Conservation (phyloP, 2,888 invertebrate species). For the Agrypnus murinus region DNA sequence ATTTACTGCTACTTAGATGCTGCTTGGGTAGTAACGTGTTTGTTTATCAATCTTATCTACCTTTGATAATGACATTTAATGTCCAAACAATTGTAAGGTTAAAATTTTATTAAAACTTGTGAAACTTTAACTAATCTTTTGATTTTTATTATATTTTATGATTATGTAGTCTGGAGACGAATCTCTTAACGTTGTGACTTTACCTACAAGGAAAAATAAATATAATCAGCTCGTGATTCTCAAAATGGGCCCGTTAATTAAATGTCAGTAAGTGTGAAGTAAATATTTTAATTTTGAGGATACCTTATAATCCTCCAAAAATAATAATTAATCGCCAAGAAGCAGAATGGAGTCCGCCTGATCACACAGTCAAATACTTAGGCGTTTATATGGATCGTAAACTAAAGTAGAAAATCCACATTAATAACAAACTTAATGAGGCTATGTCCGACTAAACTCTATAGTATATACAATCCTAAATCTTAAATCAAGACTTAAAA, state of each 20-base stretch:
- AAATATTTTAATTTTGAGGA: background rate
- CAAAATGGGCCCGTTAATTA: background rate
- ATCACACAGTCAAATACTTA: background rate
- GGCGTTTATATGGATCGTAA: background rate
- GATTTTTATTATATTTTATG: too few species aligned
- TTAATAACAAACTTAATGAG: slow-evolving; percentile 5
- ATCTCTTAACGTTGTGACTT: too few species aligned
- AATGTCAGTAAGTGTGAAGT: background rate
- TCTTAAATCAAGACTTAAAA: background rate
- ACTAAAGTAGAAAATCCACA: slow-evolving; percentile 4
- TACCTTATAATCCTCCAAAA: background rate
- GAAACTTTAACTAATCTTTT: too few species aligned
- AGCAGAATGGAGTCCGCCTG: background rate
- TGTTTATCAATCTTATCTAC: too few species aligned
- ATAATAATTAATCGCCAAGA: slow-evolving; percentile 1
- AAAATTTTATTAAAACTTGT: too few species aligned
- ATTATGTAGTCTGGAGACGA: too few species aligned
- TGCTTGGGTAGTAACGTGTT: too few species aligned
- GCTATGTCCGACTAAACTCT: slow-evolving; percentile 1
- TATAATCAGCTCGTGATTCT: background rate
- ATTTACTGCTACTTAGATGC: too few species aligned
- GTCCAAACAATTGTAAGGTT: too few species aligned
- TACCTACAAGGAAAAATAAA: background rate
- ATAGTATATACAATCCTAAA: slow-evolving; percentile 7
- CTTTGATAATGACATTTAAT: too few species aligned